Base-by-base conservation (phyloP, 2,888 invertebrate genomes). In the Horisme vitalbata region DNA sequence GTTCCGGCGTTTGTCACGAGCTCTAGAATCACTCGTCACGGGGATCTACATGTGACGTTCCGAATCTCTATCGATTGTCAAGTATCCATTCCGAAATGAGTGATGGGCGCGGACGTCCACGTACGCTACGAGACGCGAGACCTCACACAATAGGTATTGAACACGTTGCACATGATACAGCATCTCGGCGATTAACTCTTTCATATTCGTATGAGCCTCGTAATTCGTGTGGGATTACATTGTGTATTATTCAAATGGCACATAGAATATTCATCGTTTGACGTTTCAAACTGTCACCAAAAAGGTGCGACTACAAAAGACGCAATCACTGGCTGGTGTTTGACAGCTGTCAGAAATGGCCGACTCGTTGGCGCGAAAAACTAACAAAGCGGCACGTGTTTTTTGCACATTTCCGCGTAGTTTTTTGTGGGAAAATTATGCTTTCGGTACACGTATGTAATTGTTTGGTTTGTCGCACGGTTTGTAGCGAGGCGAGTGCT, bases 311-410 rank as follows among this genome's bases (percentile, higher is more conserved):
- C 70, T 68, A 75, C 75, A 76, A 78, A 80, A 78, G 79, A 77
- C 75, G 72, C 75, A 70, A 73, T 76, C 75, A 69, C 73, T 68
- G 65, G 68, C 73, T 68, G 65, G 68, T 71, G 69, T 79, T 80
- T 87, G 88, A 87, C 87, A 87, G 84, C 84, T 87, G 87, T 86
- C 88, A 87, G 76, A 79, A 80, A 76, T 81, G 77, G 78, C 71
- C 69, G 74, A 62, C 71, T 67, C 69, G 78, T 75, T 75, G 74
- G 81, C 82, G 86, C 79, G 82, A 79, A 81, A n/a, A 84, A 77
- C 80, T 83, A 84, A 83, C 84, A 77, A 75, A 79, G 78, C 61
- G 68, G 57, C 63, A 62, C 52, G 60, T 55, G 69, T 83, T 82
- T 80, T 79, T 75, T 66, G 65, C 56, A 72, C 72, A 79, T 18